Base-by-base conservation (phyloP, 1,140 invertebrate species). In the Drosophila repleta region DNA sequence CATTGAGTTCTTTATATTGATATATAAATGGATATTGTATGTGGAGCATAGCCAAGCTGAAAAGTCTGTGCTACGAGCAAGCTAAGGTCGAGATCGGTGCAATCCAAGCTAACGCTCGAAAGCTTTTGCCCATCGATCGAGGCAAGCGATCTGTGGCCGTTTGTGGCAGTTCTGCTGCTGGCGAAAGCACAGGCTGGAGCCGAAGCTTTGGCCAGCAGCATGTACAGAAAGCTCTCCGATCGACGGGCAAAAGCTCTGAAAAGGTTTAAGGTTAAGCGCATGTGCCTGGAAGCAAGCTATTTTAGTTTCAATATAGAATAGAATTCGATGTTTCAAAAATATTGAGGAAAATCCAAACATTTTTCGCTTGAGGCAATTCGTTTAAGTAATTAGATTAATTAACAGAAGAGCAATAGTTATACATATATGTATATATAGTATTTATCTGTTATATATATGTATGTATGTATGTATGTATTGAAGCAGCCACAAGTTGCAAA, bases 211-310 rank as follows among this genome's bases (percentile, higher is more conserved):
- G 11, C 65, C 53, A 61, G 29, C 52, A 35, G 20, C 29, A 49
- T 39, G 26, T 3, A 20, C 32, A 39, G 13, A 52, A 66, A 58
- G 61, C 69, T 58, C 10, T 46, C n/a, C 3, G 26, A 60, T 72
- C 52, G 72, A 43, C 45, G 56, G 45, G 53, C 63, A 52, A 82
- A 62, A 53, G 65, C 74, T 64, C 32, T 35, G 32, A 11, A 52
- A 73, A 65, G 75, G 53, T 68, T 66, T 67, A 64, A 74, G 72
- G 62, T 73, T 79, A 72, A 67, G 35, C 57, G 48, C 53, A 48
- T 60, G 58, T 71, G 66, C 73, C 80, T 84, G 81, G 73, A 85
- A 84, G 73, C 76, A 84, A 84, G 73, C 81, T 85, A 61, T 72
- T 79, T 52, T 37, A 62, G 57, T 32, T 74, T 53, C n/a, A 35